Evolutionary conservation across 1,140 invertebrate genomes (phyloP).

Genomic region (Rhynchophorus ferrugineus): DNA sequence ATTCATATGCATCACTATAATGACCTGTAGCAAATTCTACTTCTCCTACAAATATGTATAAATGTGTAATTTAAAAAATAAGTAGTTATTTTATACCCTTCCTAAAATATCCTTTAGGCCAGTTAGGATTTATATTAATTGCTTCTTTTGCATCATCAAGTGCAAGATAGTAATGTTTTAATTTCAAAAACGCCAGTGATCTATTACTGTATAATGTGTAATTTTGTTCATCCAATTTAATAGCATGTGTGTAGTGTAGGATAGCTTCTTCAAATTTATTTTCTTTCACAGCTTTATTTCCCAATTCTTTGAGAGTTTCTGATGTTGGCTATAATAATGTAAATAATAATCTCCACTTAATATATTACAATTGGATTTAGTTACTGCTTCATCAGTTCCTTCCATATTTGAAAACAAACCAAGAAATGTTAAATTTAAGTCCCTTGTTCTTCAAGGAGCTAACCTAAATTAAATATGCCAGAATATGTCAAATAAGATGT

Average conservation of each 20-base stretch:
- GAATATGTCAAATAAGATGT: no score
- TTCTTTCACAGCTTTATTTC: constrained; percentile 68
- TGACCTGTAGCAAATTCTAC: constrained; percentile 63
- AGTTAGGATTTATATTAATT: constrained; percentile 65
- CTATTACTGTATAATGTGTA: constrained; percentile 70
- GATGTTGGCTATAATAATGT: constrained; percentile 26
- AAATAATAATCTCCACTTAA: no score
- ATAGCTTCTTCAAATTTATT: constrained; percentile 68
- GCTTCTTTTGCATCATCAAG: constrained; percentile 70
- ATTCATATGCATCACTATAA: constrained; percentile 61
- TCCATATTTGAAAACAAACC: no score
- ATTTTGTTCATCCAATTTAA: constrained; percentile 66
- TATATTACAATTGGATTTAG: no score
- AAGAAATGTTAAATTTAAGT: no score
- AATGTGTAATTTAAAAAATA: neutral
- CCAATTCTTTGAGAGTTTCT: constrained; percentile 56
- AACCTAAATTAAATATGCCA: no score
- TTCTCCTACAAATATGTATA: constrained; percentile 41
- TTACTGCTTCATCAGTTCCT: no score
- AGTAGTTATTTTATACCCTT: constrained; percentile 44
- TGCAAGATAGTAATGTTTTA: constrained; percentile 68
- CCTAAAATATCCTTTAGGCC: constrained; percentile 78
- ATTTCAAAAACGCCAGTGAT: constrained; percentile 69
- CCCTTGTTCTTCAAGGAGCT: no score
- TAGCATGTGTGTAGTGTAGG: constrained; percentile 71